These are phyloP conservation scores for Axinella damicornis DNA, from an alignment of 37 sponge, comb jelly and placozoan genomes.

Conservation along the genomic window DNA sequence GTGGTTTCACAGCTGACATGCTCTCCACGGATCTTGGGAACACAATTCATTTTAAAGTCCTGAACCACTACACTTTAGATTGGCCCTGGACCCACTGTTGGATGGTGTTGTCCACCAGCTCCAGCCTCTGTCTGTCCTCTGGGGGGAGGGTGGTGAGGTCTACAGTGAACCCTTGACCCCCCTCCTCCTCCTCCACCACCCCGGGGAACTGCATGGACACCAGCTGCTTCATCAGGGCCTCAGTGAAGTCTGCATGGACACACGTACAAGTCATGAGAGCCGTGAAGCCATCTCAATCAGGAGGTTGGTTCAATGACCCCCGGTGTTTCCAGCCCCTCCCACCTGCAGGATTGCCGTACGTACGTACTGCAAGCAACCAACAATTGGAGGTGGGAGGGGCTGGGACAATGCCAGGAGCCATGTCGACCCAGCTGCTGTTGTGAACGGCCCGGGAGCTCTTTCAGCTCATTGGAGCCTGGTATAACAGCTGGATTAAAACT, in stretches of 20 bases:
- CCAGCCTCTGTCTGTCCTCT: conserved; percentile 55
- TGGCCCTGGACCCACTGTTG: conserved; percentile 36
- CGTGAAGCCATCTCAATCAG: background rate
- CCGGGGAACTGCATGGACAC: conserved; percentile 44
- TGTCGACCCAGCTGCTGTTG: too few species aligned
- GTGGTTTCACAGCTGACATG: too few species aligned
- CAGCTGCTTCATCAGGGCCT: conserved; percentile 34
- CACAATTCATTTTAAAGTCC: too few species aligned
- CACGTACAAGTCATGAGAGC: too few species aligned
- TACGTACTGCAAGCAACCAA: too few species aligned
- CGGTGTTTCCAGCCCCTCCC: background rate
- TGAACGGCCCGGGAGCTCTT: too few species aligned
- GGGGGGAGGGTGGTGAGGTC: conserved; percentile 35
- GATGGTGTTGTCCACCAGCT: conserved; percentile 28
- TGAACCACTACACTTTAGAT: too few species aligned
- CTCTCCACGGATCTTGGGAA: background rate
- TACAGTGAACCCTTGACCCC: conserved; percentile 1
- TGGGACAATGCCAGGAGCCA: too few species aligned
- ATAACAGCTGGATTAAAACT: background rate
- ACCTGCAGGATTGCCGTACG: too few species aligned
- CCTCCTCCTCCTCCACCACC: background rate
- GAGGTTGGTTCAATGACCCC: background rate
- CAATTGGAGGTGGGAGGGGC: too few species aligned
- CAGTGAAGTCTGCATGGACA: conserved; percentile 34
- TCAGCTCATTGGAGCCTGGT: too few species aligned